A percentile compares a stretch with the other conserved stretches of the same genome.
Evolutionary conservation across 2,113 vertebrate genomes (phyloP).

Genomic region (Picathartes gymnocephalus): DNA sequence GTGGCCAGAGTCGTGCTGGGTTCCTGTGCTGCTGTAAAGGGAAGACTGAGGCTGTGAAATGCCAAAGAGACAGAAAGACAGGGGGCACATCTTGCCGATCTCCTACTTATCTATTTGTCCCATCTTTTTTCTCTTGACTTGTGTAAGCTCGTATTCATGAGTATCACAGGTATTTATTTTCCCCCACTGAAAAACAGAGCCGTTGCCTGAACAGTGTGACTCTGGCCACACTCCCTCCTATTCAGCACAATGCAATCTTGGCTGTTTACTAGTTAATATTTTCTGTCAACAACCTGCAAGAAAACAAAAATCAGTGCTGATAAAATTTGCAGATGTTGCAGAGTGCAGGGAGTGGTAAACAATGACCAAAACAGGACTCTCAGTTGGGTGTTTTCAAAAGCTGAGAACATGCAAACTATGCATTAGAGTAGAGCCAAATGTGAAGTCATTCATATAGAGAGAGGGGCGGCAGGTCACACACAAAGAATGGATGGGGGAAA

Average conservation of each 20-base stretch:
- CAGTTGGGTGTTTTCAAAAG: constrained; percentile 57
- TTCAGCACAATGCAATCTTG: constrained; percentile 41
- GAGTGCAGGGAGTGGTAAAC: constrained; percentile 65
- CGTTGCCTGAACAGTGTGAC: constrained; percentile 34
- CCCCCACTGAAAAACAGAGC: constrained; percentile 27
- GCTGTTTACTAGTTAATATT: constrained; percentile 58
- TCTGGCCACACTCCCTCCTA: constrained; percentile 36
- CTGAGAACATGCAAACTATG: constrained; percentile 25
- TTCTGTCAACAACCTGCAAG: constrained; percentile 62
- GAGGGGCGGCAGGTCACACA: background rate
- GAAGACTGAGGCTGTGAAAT: background rate
- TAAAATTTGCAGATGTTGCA: constrained; percentile 65
- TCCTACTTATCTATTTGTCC: constrained; percentile 39
- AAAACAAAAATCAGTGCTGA: constrained; percentile 50
- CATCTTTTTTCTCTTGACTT: constrained; percentile 39
- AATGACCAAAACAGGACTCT: constrained; percentile 57
- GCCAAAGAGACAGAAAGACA: background rate
- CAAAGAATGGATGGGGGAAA: background rate
- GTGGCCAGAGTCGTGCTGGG: background rate
- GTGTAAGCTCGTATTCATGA: constrained; percentile 17
- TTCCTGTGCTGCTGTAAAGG: background rate
- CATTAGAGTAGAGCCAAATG: constrained; percentile 38
- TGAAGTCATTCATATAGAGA: constrained; percentile 51
- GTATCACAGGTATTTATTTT: constrained; percentile 41
- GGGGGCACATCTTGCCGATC: background rate